Base-by-base conservation (phyloP, 2,797 vertebrate genomes). In the Phoxinus dragarum region DNA sequence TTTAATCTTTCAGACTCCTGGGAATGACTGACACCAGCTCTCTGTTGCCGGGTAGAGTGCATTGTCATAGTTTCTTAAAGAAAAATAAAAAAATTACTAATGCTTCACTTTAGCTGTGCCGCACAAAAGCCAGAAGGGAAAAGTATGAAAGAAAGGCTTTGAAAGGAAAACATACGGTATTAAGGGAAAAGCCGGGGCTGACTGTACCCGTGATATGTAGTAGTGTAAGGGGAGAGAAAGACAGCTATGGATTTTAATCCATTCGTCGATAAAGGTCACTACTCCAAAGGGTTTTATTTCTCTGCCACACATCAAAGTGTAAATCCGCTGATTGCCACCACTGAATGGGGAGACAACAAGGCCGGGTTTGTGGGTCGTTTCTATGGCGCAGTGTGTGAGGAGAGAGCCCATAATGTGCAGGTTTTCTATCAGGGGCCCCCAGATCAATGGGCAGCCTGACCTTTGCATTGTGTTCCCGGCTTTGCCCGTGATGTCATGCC, bases 251-350 rank as follows among this genome's bases (percentile, higher is more conserved):
- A 94, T 94, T 96, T 93, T 93, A 91, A 95, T 94, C 92, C 93
- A 84, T 93, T 93, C 91, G 91, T 95, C 94, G 91, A 95, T 95
- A 96, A 96, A 96, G 91, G 91, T 96, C 93, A 94, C 84, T 89
- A 93, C 88, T 95, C 91, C 91, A 96, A 94, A 96, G 91, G 95
- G 88, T 92, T 96, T 96, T 95, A 91, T 95, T 93, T 93, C 93
- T 94, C 93, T 90, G 94, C 91, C 94, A 86, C 93, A 93, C 89
- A 95, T 95, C 92, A 95, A 96, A 95, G 92, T 94, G 91, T 91
- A 96, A 96, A 96, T 94, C 91, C 91, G 91, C 93, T 94, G 94
- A 96, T 95, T 96, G 95, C 92, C 92, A 89, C 91, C 90, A 92
- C 91, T 96, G 93, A 95, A 94, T 94, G 92, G 90, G 91, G 92